Percentiles rank a stretch among this genome's conserved stretches.
phyloP scores from a whole-genome alignment of 2,797 vertebrate species.

The Sparus aurata region DNA sequence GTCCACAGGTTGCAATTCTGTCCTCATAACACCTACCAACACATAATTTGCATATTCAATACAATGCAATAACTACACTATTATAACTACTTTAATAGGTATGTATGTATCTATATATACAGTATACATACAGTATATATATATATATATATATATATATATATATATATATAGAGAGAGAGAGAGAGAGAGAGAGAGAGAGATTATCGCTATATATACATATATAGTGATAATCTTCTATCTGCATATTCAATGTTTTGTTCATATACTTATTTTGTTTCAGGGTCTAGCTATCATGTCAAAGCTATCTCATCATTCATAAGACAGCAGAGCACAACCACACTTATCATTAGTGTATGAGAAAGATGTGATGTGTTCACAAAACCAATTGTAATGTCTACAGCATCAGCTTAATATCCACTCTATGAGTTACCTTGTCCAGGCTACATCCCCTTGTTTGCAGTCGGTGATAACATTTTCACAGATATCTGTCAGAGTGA shows the following conservation, averaged over 20 bases:
- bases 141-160: no score
- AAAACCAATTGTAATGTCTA: not conserved
- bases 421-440: conserved; percentile 57
- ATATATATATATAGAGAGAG: no score
- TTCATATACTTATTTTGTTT: not conserved
- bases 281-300: not conserved
- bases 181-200: no score
- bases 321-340: not conserved
- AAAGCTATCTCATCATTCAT: not conserved
- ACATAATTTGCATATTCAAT: conserved; percentile 16
- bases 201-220: no score
- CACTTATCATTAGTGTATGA: not conserved
- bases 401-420: not conserved
- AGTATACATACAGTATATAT: no score
- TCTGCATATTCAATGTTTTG: not conserved
- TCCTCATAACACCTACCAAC: conserved; percentile 64
- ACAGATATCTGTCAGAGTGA: conserved; percentile 18
- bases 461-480: accelerated
- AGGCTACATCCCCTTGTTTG: accelerated
- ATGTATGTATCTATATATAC: no score
- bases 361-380: not conserved
- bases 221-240: no score
- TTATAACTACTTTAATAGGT: no score
- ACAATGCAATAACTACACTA: no score
- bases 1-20: accelerated